These are phyloP conservation scores for Pterostichus niger DNA, from an alignment of 2,888 invertebrate genomes.

Conservation along the genomic window DNA sequence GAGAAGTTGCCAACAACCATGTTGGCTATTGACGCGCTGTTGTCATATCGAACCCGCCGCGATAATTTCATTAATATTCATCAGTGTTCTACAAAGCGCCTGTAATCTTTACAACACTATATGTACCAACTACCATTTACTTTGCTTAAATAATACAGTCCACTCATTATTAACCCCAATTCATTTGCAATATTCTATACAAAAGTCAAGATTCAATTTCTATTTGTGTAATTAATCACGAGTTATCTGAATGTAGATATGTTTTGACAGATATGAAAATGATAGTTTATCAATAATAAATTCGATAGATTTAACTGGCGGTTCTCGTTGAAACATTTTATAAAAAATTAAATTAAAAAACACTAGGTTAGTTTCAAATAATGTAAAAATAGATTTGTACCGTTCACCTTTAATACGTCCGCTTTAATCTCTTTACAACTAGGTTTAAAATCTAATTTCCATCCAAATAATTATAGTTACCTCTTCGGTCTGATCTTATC, in stretches of 20 bases:
- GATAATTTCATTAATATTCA: constrained; percentile 64
- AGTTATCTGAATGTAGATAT: not conserved
- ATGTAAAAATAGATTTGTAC: no score
- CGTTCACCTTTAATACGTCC: no score
- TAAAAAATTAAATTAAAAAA: no score
- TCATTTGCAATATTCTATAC: not conserved
- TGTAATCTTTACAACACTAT: constrained; percentile 62
- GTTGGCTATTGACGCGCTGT: constrained; percentile 45
- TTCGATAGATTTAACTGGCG: no score
- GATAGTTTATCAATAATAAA: constrained; percentile 26
- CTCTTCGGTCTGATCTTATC: no score
- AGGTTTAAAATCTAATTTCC: no score
- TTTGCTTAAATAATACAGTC: not conserved
- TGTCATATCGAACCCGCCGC: constrained; percentile 56
- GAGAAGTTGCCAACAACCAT: constrained; percentile 54
- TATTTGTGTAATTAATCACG: not conserved
- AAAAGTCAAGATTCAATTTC: constrained; percentile 38
- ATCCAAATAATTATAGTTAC: no score
- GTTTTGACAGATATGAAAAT: constrained; percentile 6
- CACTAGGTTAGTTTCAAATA: no score
- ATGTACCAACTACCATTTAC: constrained; percentile 34
- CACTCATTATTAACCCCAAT: constrained; percentile 38
- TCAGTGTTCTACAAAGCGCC: constrained; percentile 54
- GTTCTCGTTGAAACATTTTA: no score
- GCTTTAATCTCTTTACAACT: no score